Evolutionary conservation across 2,888 invertebrate genomes (phyloP).

Genomic region (Macropis europaea): DNA sequence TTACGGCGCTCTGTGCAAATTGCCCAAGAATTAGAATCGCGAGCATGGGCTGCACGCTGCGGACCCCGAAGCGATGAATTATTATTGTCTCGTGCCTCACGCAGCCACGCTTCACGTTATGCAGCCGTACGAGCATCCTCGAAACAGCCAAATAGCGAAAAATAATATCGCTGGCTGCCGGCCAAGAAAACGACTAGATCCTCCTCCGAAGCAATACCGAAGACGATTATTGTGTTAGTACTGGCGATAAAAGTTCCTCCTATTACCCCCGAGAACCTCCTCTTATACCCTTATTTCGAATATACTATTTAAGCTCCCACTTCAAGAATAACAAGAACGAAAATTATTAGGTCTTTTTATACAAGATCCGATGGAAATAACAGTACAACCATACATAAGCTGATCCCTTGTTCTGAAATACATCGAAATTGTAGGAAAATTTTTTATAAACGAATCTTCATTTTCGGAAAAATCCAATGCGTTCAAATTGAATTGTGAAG

Average conservation of each 20-base stretch:
- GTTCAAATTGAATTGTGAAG: too few species aligned
- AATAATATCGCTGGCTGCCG: slow-evolving; percentile 46
- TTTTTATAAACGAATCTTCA: too few species aligned
- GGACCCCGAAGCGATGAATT: slow-evolving; percentile 59
- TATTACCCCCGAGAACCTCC: neutral
- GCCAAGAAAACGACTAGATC: slow-evolving; percentile 54
- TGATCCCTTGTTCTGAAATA: too few species aligned
- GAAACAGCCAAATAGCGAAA: slow-evolving; percentile 53
- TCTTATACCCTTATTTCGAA: neutral
- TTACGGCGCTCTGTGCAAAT: slow-evolving; percentile 64
- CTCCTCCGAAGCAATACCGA: slow-evolving; percentile 9
- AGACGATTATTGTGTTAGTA: slow-evolving; percentile 22
- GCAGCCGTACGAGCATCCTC: slow-evolving; percentile 36
- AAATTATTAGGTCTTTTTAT: too few species aligned
- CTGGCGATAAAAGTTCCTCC: slow-evolving; percentile 18
- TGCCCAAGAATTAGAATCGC: slow-evolving; percentile 68
- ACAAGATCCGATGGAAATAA: too few species aligned
- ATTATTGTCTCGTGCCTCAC: slow-evolving; percentile 73
- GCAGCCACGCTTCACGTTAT: slow-evolving; percentile 55
- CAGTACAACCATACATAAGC: too few species aligned
- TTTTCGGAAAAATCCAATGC: too few species aligned
- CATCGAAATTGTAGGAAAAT: too few species aligned
- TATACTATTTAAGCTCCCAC: neutral
- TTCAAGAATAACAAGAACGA: neutral
- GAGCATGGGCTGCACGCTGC: slow-evolving; percentile 62